A percentile compares a stretch with the other conserved stretches of the same genome.
Conservation (phyloP, 2,888 invertebrate species). For the Saturnia pavonia region DNA sequence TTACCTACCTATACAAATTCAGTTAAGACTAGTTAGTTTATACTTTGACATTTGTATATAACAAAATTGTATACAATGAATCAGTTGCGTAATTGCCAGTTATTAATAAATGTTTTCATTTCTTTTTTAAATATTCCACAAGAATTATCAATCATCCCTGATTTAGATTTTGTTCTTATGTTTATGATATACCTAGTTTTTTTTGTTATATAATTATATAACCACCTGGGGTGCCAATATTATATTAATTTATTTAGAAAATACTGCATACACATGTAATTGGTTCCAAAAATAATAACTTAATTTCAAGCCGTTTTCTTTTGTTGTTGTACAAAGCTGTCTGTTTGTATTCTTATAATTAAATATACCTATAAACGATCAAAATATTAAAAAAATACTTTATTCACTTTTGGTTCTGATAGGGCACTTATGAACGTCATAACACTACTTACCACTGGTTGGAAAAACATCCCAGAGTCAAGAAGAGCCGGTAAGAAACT, state of each 20-base stretch:
- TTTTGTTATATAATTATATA: not conserved
- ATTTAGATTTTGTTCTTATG: not conserved
- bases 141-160: too few relatives aligned
- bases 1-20: too few relatives aligned
- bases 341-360: not conserved
- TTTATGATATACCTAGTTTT: not conserved
- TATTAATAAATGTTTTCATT: not conserved
- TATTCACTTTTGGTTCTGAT: too few relatives aligned
- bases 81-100: not conserved
- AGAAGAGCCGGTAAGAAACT: too few relatives aligned
- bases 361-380: too few relatives aligned
- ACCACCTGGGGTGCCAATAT: not conserved
- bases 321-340: not conserved
- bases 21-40: not conserved
- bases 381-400: too few relatives aligned
- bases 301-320: not conserved
- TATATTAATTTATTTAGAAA: not conserved
- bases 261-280: not conserved
- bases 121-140: too few relatives aligned
- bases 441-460: too few relatives aligned
- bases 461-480: too few relatives aligned
- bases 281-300: not conserved
- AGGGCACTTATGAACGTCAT: too few relatives aligned
- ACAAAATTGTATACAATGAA: not conserved
- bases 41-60: too few relatives aligned